Evolutionary conservation across 2,113 vertebrate species (phyloP), one percentile per base, ranked within the genome.

Genomic region (Mesoclemmys tuberculata): DNA sequence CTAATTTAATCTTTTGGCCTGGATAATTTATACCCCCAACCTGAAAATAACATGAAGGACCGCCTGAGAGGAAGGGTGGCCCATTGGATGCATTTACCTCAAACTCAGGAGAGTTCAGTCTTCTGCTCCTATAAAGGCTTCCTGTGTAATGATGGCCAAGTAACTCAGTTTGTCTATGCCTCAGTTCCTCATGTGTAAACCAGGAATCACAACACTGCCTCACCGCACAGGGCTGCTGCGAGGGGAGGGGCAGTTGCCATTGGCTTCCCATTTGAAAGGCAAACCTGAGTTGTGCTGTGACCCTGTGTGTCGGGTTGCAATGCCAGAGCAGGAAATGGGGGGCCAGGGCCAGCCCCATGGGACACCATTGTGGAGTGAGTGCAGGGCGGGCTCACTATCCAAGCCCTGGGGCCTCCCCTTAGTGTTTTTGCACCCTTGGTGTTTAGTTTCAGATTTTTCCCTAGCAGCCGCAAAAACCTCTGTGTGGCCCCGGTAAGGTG

Each of bases 101-200:
- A 31, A 10, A 2, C 0, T 74, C 27, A 86, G 2, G n/a, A 41
- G 48, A 26, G 11, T 13, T 80, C 35, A 5, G 0, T 21, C 38
- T 3, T 3, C 2, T 3, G 2, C 56, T 31, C 22, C 0, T 2
- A 41, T 55, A 38, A 24, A 2, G 46, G 14, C 8, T 71, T 71
- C 3, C 35, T 18, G 31, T 71, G 64, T 10, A 71, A 38, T 68
- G 35, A 68, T 71, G n/a, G 35, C 8, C 64, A 71, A 68, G 35
- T 68, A 4, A 16, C 61, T 68, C 16, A n/a, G 35, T n/a, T 68
- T 68, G 31, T 61, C 29, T n/a, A 7, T 8, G 35, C 61, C 18
- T 68, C 35, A 16, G 7, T n/a, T 68, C 6, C 61, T 14, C 61
- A 21, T 31, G 6, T 35, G 35, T 68, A 68, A 35, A 68, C n/a